These are phyloP conservation scores for Episyrphus balteatus DNA, from an alignment of 1,140 invertebrate species.

Conservation along the genomic window DNA sequence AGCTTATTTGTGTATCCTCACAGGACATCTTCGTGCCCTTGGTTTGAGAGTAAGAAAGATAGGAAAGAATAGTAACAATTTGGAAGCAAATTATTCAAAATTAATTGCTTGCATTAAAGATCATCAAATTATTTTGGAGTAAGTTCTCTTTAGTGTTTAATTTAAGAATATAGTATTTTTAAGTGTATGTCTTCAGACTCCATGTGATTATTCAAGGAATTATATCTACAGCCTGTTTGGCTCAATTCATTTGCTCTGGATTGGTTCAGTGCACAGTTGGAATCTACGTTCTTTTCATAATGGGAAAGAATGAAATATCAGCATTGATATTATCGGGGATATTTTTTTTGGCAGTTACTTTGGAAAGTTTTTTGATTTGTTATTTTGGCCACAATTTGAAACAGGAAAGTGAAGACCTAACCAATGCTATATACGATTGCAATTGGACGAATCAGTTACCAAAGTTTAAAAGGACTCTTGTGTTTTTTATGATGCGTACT, in stretches of 20 bases:
- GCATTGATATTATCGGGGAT: conserved; percentile 22
- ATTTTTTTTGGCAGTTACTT: conserved; percentile 23
- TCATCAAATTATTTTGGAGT: conserved; percentile 11
- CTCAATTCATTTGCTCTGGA: conserved; percentile 22
- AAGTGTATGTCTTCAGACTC: conserved; percentile 4
- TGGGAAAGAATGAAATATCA: conserved; percentile 15
- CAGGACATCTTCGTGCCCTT: conserved; percentile 22
- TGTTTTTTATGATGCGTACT: conserved; percentile 18
- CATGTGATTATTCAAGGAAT: conserved; percentile 19
- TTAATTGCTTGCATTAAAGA: conserved; percentile 20
- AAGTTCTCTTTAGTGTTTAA: not conserved
- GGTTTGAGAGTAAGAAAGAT: conserved; percentile 20
- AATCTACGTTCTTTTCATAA: conserved; percentile 23
- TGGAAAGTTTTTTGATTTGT: conserved; percentile 27
- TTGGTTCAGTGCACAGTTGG: conserved; percentile 26
- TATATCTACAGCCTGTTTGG: conserved; percentile 20
- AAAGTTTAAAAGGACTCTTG: conserved; percentile 13
- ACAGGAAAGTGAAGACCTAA: conserved; percentile 15
- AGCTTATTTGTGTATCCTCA: conserved; percentile 22
- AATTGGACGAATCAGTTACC: conserved; percentile 23
- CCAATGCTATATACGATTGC: conserved; percentile 25
- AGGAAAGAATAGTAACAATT: conserved; percentile 7
- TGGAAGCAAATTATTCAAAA: conserved; percentile 1
- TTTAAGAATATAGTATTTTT: not conserved
- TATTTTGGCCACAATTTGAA: conserved; percentile 24